A percentile compares a stretch with the other conserved stretches of the same genome.
Evolutionary conservation across 2,113 vertebrate species (phyloP).

Genomic region (Hyla sarda): DNA sequence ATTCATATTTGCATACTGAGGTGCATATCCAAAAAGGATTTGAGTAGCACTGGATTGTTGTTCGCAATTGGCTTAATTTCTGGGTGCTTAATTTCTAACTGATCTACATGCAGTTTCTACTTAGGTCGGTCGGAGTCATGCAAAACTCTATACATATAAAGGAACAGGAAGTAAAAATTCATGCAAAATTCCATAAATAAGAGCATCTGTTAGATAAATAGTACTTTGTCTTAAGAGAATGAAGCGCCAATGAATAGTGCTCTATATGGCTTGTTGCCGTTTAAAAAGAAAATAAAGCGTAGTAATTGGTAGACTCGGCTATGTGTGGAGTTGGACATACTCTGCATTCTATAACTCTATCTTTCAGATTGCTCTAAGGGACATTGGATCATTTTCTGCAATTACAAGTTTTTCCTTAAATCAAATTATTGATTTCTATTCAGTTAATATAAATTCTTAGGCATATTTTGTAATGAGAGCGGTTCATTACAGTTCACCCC

Average conservation of each 20-base stretch:
- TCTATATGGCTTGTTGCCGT: neutral
- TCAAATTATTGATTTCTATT: slow-evolving; percentile 53
- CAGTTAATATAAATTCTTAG: slow-evolving; percentile 52
- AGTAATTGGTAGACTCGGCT: neutral
- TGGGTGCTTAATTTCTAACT: too few species aligned
- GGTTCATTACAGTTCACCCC: slow-evolving; percentile 47
- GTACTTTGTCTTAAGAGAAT: neutral
- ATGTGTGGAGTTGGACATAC: neutral
- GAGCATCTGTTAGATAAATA: too few species aligned
- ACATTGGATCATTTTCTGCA: slow-evolving; percentile 43
- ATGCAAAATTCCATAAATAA: too few species aligned
- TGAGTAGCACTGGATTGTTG: too few species aligned
- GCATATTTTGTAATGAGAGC: slow-evolving; percentile 50
- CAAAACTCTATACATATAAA: neutral
- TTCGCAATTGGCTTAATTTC: too few species aligned
- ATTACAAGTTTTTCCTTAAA: slow-evolving; percentile 48
- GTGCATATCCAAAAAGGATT: too few species aligned
- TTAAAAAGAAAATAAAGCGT: neutral
- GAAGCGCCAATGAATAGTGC: neutral
- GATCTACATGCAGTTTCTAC: neutral
- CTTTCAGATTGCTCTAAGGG: slow-evolving; percentile 21
- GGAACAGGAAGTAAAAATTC: too few species aligned
- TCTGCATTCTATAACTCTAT: neutral
- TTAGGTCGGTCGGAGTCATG: neutral
- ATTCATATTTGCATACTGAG: too few species aligned